A percentile compares a stretch with the other conserved stretches of the same genome.
Evolutionary conservation across 2,113 vertebrate species (phyloP).

Genomic region (Aythya baeri): DNA sequence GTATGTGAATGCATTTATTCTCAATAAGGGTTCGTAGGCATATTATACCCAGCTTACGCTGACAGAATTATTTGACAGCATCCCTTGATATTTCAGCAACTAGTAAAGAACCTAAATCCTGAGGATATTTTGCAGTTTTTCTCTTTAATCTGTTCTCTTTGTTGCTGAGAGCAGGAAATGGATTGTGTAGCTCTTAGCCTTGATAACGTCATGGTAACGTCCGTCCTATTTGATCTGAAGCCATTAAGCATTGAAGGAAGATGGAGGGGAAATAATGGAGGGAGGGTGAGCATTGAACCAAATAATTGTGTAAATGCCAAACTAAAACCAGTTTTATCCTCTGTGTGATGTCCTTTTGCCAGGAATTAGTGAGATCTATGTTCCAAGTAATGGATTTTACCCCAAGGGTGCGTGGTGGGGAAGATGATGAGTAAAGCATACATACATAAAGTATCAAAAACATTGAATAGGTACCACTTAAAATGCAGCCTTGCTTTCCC

Average conservation of each 20-base stretch:
- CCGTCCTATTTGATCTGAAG: neutral
- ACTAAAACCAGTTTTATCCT: neutral
- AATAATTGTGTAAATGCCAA: neutral
- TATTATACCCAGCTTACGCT: neutral
- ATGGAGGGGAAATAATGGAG: neutral
- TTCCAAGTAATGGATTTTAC: neutral
- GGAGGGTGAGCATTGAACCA: neutral
- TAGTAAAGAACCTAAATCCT: neutral
- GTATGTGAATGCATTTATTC: neutral
- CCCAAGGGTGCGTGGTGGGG: neutral
- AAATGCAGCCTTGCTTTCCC: neutral
- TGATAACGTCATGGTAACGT: neutral
- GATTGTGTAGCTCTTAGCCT: constrained; percentile 26
- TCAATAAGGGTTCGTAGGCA: neutral
- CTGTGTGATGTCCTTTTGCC: neutral
- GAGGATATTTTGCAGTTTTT: constrained; percentile 17
- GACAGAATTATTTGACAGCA: constrained; percentile 48
- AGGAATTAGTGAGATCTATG: constrained; percentile 11
- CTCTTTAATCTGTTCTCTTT: constrained; percentile 15
- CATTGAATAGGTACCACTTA: neutral
- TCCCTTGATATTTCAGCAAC: constrained; percentile 10
- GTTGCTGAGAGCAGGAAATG: constrained; percentile 4
- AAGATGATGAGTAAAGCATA: neutral
- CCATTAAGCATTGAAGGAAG: neutral
- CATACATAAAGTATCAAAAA: neutral